Base-by-base conservation (phyloP, 2,113 vertebrate species). In the Pelecanoides urinatrix region DNA sequence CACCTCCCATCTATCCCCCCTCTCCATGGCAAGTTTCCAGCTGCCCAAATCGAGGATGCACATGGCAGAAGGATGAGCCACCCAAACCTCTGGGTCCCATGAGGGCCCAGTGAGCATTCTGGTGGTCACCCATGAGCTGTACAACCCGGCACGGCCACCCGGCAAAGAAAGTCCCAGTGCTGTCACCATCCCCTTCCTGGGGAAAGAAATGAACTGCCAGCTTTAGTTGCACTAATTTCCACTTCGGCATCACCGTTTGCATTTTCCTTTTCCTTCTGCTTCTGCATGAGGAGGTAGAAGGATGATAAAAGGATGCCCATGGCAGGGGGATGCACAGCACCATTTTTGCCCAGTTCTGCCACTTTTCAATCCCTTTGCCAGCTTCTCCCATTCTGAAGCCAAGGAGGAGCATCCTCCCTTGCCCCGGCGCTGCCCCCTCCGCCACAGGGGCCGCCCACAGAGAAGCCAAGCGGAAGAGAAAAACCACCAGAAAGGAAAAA, bases 391-490 rank as follows among this genome's bases (percentile, higher is more conserved):
- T 62, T 30, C 81, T 2, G 9, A 85, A 59, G 83, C 62, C 0
- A 4, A 80, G 38, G 49, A 63, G 44, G 9, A 89, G 16, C n/a
- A 42, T 52, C n/a, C 13, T 26, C 29, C 36, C 53, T 55, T 3
- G 2, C 0, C 1, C 34, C 1, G 1, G 59, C 3, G 9, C 29
- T 75, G 34, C 23, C 21, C 18, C 13, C 20, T 63, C 36, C 17
- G 16, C 65, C 3, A 9, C 3, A 2, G 27, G 7, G 66, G 42
- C 55, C 3, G 10, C 50, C 49, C 10, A 11, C 50, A 14, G 53
- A 55, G 61, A 73, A 84, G 45, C 55, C 2, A 1, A 71, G n/a
- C 0, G 5, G 49, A 80, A 76, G 13, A 22, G 13, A 45, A 50
- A 93, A 80, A 36, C 6, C 36, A 78, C 8, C 29, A 52, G 59